Base-by-base conservation (phyloP, 2,888 invertebrate species). In the Perithous albicinctus region DNA sequence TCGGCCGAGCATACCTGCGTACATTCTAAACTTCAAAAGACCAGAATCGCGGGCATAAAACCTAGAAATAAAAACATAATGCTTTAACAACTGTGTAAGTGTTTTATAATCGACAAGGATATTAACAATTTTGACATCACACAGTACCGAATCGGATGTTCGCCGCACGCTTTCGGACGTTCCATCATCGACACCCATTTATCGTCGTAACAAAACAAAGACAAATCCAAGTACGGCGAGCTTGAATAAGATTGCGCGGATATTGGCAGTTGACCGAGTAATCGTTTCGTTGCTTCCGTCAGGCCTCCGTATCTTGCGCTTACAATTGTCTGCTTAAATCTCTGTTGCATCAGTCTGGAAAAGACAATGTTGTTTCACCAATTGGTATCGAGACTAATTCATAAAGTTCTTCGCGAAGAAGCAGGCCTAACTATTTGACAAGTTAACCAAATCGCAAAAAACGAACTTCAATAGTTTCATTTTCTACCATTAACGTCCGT, bases 131-230 rank as follows among this genome's bases (percentile, higher is more conserved):
- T 59, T 61, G n/a, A n/a, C n/a, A 4, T 59, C 6, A 7, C 2
- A 56, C 38, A 70, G 4, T 93, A 97, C 97, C 97, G 95, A 87
- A 99, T 98, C 0, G 99, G 98, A 92, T 97, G 97, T 93, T 98
- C 97, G 74, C 97, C 97, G 93, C 97, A 98, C 29, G 97, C 96
- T 93, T 98, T 99, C 0, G 99, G 99, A 76, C 99, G 94, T 93
- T 99, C 99, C 96, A 99, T 96, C 59, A 97, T 96, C 0, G 99
- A 98, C 0, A 99, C 97, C 96, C 97, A 97, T 92, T 98, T 98
- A 91, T 99, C 98, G 90, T 99, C 99, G 90, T 99, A 99, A 90
- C 97, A 97, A 92, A 98, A 99, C 26, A 99, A 93, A 0, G 97
- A 96, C 85, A 97, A 94, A 93, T 99, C 99, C 74, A 99, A 94